Percentiles rank a stretch among this genome's conserved stretches.
Evolutionary conservation across 2,113 vertebrate genomes (phyloP).

Genomic region (Phalacrocorax pelagicus): DNA sequence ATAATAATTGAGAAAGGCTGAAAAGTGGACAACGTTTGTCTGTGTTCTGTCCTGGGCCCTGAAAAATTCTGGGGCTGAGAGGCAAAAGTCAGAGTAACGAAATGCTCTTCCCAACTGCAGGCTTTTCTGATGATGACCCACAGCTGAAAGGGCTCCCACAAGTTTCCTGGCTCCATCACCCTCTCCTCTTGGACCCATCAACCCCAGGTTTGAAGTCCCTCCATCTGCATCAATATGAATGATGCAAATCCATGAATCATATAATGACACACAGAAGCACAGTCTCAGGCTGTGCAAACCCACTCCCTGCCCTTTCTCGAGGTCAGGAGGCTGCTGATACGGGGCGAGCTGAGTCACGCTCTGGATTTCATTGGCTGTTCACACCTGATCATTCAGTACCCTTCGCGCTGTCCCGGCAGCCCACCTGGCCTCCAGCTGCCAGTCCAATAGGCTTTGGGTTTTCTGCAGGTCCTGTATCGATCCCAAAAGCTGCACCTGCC

Average conservation of each 20-base stretch:
- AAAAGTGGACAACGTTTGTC: accelerated
- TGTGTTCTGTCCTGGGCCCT: neutral
- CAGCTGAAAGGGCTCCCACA: neutral
- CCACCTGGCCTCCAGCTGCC: neutral
- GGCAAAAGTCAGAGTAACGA: neutral
- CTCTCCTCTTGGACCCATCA: neutral
- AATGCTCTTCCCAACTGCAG: neutral
- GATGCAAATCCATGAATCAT: neutral
- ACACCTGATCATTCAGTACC: too few relatives aligned
- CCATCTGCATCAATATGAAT: neutral
- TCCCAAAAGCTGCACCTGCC: neutral
- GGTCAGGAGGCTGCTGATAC: neutral
- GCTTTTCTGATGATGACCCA: neutral
- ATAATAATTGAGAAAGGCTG: neutral
- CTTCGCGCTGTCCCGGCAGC: neutral
- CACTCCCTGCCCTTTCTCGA: neutral
- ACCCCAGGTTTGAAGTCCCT: neutral
- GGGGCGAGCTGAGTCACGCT: neutral
- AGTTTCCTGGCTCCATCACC: neutral
- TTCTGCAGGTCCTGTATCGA: neutral
- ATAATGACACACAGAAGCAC: neutral
- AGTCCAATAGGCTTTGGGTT: neutral
- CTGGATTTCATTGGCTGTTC: neutral
- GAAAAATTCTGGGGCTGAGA: neutral
- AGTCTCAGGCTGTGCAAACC: neutral